Percentiles rank a stretch among this genome's conserved stretches.
These are phyloP conservation scores for Bombus waltoni DNA, from an alignment of 1,140 invertebrate species.

Conservation along the genomic window DNA sequence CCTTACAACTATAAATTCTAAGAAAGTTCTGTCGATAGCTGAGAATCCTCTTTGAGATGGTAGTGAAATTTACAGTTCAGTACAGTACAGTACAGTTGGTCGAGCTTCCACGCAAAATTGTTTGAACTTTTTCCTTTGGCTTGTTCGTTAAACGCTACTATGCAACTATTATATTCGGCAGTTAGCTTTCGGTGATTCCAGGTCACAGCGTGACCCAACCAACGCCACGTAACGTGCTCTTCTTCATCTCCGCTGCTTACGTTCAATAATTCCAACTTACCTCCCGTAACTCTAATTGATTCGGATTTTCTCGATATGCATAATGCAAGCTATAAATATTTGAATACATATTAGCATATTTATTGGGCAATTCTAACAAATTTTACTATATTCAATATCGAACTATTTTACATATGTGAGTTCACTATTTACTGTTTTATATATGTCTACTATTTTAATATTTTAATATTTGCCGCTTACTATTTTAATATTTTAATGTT, in stretches of 20 bases:
- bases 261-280: slow-evolving; percentile 14
- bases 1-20: not conserved
- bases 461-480: no score
- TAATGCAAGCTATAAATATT: no score
- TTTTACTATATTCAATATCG: no score
- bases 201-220: slow-evolving; percentile 36
- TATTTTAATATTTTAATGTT: no score
- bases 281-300: slow-evolving; percentile 26
- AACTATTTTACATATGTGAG: no score
- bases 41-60: not conserved
- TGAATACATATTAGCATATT: no score
- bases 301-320: slow-evolving; percentile 4
- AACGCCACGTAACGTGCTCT: not conserved
- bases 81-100: not conserved
- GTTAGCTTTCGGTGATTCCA: slow-evolving; percentile 43
- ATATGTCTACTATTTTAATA: no score
- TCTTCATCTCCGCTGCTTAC: not conserved
- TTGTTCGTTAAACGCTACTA: slow-evolving; percentile 3
- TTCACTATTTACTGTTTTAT: no score
- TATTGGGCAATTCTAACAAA: no score
- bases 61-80: not conserved
- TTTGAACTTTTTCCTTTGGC: not conserved
- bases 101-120: not conserved
- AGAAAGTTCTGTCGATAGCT: not conserved
- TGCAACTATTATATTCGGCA: slow-evolving; percentile 20